Base-by-base conservation (phyloP, 2,113 vertebrate species). In the Cyanoderma ruficeps region DNA sequence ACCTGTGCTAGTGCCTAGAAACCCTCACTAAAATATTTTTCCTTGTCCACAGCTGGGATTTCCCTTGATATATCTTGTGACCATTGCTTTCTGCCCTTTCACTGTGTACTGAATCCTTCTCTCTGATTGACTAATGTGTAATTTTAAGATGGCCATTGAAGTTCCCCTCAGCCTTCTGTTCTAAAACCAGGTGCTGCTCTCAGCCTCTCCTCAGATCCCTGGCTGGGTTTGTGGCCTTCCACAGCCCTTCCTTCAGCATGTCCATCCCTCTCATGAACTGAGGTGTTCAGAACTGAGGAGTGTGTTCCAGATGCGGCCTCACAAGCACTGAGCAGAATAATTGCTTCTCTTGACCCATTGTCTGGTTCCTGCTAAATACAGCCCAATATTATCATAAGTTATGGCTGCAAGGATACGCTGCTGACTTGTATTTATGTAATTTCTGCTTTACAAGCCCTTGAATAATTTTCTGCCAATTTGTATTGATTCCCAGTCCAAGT, bases 51-150 rank as follows among this genome's bases (percentile, higher is more conserved):
- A 50, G 20, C 6, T 83, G 46, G 13, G 31, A 46, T 83, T 81
- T 83, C 25, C 22, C 6, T 69, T 79, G n/a, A 16, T 37, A 13
- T 49, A 23, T 5, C 59, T 59, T 7, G 1, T 68, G 61, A 20
- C 33, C 1, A 1, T 41, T 91, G 64, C 42, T 69, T 74, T 89
- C 72, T 68, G 12, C 59, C 55, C 20, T 75, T 80, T 46, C 11
- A 2, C 31, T 27, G 23, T 39, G 17, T 37, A 6, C 46, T 57
- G 35, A 11, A 50, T 4, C 6, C 21, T 91, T 72, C 30, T 64
- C 13, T 82, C 13, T 71, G 8, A 19, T 30, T 55, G 27, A 61
- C 5, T 30, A 20, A 57, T 11, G 25, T 0, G 0, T 52, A n/a
- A 53, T 25, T 75, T 59, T 64, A 76, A 65, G 46, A 47, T 30